Evolutionary conservation across 2,113 vertebrate genomes (phyloP).

Genomic region (Centropus bengalensis): DNA sequence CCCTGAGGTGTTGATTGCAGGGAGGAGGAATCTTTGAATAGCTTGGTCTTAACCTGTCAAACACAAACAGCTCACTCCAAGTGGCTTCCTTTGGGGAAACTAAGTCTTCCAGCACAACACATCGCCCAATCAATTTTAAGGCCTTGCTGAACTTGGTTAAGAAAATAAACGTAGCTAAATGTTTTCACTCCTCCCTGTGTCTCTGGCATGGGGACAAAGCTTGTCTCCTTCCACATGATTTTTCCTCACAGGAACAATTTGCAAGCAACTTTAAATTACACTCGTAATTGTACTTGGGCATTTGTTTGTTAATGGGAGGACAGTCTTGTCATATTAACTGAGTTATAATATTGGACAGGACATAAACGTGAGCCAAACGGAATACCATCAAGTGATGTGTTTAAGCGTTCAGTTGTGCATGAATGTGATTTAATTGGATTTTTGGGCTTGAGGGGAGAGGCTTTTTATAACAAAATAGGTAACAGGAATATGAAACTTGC

Average conservation of each 20-base stretch:
- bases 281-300: background rate
- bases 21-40: background rate
- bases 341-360: background rate
- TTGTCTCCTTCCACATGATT: background rate
- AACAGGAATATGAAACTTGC: background rate
- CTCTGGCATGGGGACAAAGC: background rate
- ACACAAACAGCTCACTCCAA: background rate
- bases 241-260: background rate
- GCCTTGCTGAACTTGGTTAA: background rate
- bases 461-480: background rate
- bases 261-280: rapidly evolving
- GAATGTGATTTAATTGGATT: background rate
- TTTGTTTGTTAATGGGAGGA: background rate
- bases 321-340: background rate
- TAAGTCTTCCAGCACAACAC: background rate
- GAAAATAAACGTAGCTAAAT: background rate
- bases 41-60: background rate
- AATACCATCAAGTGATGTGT: background rate
- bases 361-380: background rate
- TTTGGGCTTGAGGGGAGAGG: background rate
- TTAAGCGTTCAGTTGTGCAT: background rate
- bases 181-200: background rate
- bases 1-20: background rate
- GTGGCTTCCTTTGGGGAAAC: background rate
- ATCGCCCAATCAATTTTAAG: background rate